phyloP scores from a whole-genome alignment of 2,113 vertebrate species.

The Monopterus albus region DNA sequence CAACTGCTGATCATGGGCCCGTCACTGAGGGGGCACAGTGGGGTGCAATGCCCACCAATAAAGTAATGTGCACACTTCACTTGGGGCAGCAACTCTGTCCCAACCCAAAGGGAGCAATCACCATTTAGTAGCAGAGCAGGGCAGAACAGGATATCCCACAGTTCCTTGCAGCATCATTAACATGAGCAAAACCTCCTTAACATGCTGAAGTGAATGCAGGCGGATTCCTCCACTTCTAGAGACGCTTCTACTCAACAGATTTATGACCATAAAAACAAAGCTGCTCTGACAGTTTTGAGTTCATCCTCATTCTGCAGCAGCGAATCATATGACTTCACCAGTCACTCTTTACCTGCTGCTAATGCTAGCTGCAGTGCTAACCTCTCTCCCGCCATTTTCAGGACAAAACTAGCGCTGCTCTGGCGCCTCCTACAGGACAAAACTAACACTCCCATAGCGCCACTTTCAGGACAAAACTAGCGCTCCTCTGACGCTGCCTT shows the following conservation, averaged over 20 bases:
- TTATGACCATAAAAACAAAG: neutral
- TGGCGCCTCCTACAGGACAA: too few species aligned
- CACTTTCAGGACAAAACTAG: too few species aligned
- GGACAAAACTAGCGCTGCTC: too few species aligned
- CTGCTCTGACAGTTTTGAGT: conserved; percentile 23
- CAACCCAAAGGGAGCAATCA: too few species aligned
- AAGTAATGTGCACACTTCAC: too few species aligned
- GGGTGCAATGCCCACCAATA: too few species aligned
- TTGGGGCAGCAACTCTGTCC: too few species aligned
- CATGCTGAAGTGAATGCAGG: neutral
- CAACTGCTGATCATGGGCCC: too few species aligned
- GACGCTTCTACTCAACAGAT: neutral
- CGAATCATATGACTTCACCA: conserved; percentile 57
- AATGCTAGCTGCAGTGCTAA: conserved; percentile 24
- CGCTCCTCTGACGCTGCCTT: too few species aligned
- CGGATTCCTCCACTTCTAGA: neutral
- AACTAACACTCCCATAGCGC: too few species aligned
- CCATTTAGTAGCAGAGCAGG: too few species aligned
- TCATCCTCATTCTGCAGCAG: neutral
- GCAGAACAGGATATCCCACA: neutral
- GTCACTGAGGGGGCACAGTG: too few species aligned
- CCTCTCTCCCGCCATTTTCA: conserved; percentile 24
- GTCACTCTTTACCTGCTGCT: conserved; percentile 35
- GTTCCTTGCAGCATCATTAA: neutral
- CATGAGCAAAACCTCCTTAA: neutral